Base-by-base conservation (phyloP, 2,797 vertebrate species). In the Micromesistius poutassou region DNA sequence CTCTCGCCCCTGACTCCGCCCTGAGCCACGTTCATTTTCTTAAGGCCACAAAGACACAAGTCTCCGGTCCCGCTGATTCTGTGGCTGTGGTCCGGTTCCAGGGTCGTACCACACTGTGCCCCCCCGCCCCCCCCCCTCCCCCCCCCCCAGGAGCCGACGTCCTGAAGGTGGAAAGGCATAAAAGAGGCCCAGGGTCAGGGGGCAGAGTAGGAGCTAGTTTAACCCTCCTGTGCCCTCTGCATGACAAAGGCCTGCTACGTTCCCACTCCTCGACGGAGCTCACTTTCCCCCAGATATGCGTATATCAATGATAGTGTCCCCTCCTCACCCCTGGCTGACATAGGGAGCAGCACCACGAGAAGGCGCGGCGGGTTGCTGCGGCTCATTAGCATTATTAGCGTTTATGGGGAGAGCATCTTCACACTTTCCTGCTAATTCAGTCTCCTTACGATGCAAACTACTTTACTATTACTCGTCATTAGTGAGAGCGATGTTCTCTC, bases 1-100 rank as follows among this genome's bases (percentile, higher is more conserved):
- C 87, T 87, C 85, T 87, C 76, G 82, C 79, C 36, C n/a, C 55
- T n/a, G n/a, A 2, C 62, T 10, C 62, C 9, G 62, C 62, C 62
- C 91, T 90, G 89, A 89, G 84, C 82, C 87, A 86, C 85, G 91
- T 93, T 91, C 84, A 92, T 94, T 93, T 94, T 93, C 91, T 93
- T 93, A 91, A 85, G 84, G 30, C 85, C 81, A 93, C 91, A 93
- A 94, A 92, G 36, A 3, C 74, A 72, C 83, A 2, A 4, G 38
- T 19, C 82, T 40, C 75, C 4, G 81, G 83, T 86, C 88, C 86
- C 75, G 75, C 87, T 85, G 88, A 82, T 83, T 86, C 81, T 13
- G 46, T 74, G 78, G 83, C 87, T 84, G 88, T 36, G 83, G 84
- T 72, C 81, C 76, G 77, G 86, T 85, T 85, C 82, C 87, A 87